Base-by-base conservation (phyloP, 1,140 invertebrate genomes). In the Drosophila subobscura region DNA sequence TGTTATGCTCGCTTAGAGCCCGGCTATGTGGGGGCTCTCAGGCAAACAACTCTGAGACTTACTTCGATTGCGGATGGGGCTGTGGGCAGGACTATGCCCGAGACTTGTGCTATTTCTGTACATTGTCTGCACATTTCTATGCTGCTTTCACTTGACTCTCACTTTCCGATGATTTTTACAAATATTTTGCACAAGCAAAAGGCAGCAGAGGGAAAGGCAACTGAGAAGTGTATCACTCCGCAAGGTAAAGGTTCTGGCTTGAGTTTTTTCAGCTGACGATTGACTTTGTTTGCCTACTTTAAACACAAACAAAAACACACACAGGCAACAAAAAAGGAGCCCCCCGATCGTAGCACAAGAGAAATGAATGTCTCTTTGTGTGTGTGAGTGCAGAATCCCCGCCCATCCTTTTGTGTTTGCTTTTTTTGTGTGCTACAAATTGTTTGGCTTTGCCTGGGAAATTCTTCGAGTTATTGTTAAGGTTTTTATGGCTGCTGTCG, bases 1-100 rank as follows among this genome's bases (percentile, higher is more conserved):
- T 86, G 80, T 85, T 86, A 86, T 85, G 77, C 77, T 64, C 81
- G 81, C 73, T 86, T 86, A 81, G 67, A 57, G 45, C n/a, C 46
- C 33, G 44, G 61, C 50, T 25, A 67, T 25, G 63, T 12, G 37
- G n/a, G n/a, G n/a, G n/a, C n/a, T 29, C 23, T 55, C 40, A 55
- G 33, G 1, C 10, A 20, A 20, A 20, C 16, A 37, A 12, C 33
- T 37, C 33, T 12, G 33, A 3, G 27, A 29, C 27, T 29, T 6
- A 7, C 27, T 29, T 2, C 6, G 16, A 23, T 33, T 45, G 6
- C 37, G 23, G n/a, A 40, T 12, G 40, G 40, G 37, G 10, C 33
- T 50, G 23, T n/a, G 20, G 37, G 8, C n/a, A n/a, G n/a, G n/a
- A n/a, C n/a, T n/a, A n/a, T n/a, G 55, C 27, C 42, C 22, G 33